phyloP scores from a whole-genome alignment of 2,113 vertebrate genomes.

The Lepus timidus region DNA sequence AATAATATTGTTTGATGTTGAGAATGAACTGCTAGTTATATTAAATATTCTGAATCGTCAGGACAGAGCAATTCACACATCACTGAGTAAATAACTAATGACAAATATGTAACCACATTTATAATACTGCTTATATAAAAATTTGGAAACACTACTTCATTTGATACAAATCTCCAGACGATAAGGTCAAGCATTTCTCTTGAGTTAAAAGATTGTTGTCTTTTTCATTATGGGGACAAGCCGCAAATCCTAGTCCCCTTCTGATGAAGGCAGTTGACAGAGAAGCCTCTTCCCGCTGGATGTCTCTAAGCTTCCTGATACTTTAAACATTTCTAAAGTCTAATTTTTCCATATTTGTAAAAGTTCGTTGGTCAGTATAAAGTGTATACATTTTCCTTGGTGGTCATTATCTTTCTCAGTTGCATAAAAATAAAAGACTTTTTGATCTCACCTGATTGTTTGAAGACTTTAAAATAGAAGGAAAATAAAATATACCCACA shows the following conservation, averaged over 20 bases:
- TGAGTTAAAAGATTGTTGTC: background rate
- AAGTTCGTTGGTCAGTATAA: background rate
- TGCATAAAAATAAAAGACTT: background rate
- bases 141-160: background rate
- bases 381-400: background rate
- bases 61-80: background rate
- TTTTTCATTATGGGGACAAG: constrained; percentile 8
- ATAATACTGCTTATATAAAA: background rate
- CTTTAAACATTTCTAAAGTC: background rate
- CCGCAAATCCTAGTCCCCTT: background rate
- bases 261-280: background rate
- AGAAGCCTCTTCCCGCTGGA: background rate
- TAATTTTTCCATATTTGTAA: background rate
- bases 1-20: background rate
- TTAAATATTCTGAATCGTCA: background rate
- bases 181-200: background rate
- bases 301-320: background rate
- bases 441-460: background rate
- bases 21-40: background rate
- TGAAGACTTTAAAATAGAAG: background rate
- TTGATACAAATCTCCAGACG: background rate
- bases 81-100: background rate
- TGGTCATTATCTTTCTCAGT: background rate
- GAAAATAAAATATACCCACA: background rate
- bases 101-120: background rate